These are phyloP conservation scores for Gopherus flavomarginatus DNA, from an alignment of 2,113 vertebrate species.

Conservation along the genomic window DNA sequence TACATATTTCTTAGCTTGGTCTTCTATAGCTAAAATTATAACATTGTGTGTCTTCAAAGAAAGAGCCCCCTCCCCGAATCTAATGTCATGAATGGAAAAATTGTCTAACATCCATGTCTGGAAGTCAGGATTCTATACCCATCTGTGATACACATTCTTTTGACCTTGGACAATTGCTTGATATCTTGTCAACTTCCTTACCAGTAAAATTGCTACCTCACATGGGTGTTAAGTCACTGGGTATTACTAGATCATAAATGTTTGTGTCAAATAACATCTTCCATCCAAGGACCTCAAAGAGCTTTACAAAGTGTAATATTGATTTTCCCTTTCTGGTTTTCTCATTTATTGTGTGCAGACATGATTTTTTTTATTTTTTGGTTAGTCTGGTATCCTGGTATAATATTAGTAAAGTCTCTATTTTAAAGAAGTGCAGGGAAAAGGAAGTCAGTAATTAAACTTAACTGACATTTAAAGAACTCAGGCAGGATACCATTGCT, in stretches of 20 bases:
- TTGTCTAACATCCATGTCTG: neutral
- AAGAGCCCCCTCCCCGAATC: accelerated
- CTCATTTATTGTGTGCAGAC: neutral
- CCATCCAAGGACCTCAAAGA: neutral
- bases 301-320: neutral
- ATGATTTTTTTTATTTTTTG: neutral
- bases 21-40: neutral
- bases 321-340: neutral
- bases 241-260: neutral
- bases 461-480: neutral
- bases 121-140: neutral
- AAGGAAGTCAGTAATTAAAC: neutral
- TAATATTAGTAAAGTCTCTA: neutral
- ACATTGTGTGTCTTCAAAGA: neutral
- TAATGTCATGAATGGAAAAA: neutral
- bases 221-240: accelerated
- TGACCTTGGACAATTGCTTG: neutral
- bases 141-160: neutral
- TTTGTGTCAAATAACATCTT: neutral
- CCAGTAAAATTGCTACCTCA: accelerated
- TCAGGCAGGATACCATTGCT: accelerated
- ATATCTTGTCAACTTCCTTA: accelerated
- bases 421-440: neutral
- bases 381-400: neutral
- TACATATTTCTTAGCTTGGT: neutral